Evolutionary conservation across 2,888 invertebrate genomes (phyloP).

Genomic region (Mimumesa dahlbomi): DNA sequence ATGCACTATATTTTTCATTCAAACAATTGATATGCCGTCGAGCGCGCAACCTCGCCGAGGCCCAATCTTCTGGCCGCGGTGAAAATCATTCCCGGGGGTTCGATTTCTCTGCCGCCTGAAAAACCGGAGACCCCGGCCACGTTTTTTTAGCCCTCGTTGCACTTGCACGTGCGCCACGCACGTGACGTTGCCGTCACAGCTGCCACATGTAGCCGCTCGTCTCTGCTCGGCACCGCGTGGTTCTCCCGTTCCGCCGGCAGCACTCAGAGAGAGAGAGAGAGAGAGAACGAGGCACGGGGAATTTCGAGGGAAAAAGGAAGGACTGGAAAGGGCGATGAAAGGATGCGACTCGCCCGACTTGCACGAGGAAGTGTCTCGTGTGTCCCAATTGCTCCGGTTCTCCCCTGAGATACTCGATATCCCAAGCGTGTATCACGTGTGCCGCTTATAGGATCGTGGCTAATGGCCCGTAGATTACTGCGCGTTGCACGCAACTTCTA

Average conservation of each 20-base stretch:
- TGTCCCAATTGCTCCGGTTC: constrained; percentile 68
- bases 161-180: constrained; percentile 65
- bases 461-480: constrained; percentile 77
- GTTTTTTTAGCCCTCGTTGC: constrained; percentile 41
- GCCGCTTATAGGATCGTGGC: constrained; percentile 70
- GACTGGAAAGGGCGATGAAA: constrained; percentile 52
- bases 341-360: constrained; percentile 57
- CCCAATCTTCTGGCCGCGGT: no score
- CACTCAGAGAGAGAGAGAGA: no score
- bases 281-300: constrained; percentile 21
- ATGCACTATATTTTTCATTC: no score
- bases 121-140: constrained; percentile 7
- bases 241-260: constrained; percentile 14
- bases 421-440: constrained; percentile 75
- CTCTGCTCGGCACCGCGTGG: constrained; percentile 8
- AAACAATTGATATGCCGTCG: no score
- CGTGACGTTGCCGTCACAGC: constrained; percentile 63
- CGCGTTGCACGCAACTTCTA: constrained; percentile 62
- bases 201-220: constrained; percentile 47
- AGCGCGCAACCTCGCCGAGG: no score
- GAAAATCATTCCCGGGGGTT: background rate
- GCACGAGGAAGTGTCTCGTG: constrained; percentile 74
- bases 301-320: constrained; percentile 31
- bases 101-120: constrained; percentile 27
- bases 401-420: constrained; percentile 73